Base-by-base conservation (phyloP, 2,888 invertebrate species). In the Tenthredo mesomela region DNA sequence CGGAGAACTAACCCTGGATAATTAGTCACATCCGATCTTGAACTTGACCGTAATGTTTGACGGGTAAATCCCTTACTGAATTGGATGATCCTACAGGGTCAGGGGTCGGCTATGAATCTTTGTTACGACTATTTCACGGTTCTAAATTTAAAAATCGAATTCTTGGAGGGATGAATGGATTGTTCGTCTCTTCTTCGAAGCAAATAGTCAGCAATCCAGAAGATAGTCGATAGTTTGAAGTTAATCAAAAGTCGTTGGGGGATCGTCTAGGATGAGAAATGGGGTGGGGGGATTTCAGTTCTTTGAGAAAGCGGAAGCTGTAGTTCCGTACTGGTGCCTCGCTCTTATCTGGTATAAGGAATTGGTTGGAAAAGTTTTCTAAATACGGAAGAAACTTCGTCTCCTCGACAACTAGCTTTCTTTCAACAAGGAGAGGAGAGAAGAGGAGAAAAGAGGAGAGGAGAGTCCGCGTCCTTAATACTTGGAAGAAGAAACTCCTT, bases 401-500 rank as follows among this genome's bases (percentile, higher is more conserved):
- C 77, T 25, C 21, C 25, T 33, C 50, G 77, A 50, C 77, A 54
- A 50, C 29, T 77, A 50, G 47, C 77, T 77, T 77, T 50, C 77
- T 50, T 75, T 25, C 73, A 43, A 73, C 43, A 73, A 43, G 43
- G 29, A 50, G 54, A 77, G 47, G 15, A 40, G 70, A 37, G n/a
- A 33, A 54, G 47, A 6, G n/a, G 70, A 33, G n/a, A n/a, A n/a
- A n/a, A n/a, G n/a, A 43, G 43, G 50, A 50, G 54, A 77, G 47
- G 15, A 40, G 70, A 37, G n/a, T 71, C 37, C 37, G 21, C n/a
- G 77, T 77, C 47, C 29, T 73, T 47, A 77, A 50, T 29, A 50
- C 47, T 50, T n/a, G 54, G 43, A 43, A 73, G 73, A 73, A 73
- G 73, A 73, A 40, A 43, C 37, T 73, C 40, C 67, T 67, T 67